Base-by-base conservation (phyloP, 1,140 invertebrate species). In the Cydia splendana region DNA sequence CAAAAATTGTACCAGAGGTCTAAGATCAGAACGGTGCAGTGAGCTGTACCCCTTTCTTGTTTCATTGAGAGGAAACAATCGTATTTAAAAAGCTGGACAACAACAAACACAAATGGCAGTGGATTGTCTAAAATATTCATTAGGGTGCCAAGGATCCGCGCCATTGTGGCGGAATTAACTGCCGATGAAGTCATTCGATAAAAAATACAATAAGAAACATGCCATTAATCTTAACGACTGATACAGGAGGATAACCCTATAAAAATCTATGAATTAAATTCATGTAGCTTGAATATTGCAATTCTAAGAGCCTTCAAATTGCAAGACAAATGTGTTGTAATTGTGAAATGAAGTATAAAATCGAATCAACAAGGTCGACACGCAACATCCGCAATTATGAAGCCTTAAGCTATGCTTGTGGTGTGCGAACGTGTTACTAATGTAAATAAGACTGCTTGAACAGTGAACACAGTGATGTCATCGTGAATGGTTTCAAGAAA, bases 71-170 rank as follows among this genome's bases (percentile, higher is more conserved):
- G 24, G 30, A 18, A 38, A 71, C 67, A 12, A 2, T 10, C 67
- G 6, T 34, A 12, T 15, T 34, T 42, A 42, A 42, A 71, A 42
- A 71, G 67, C 34, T 71, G 67, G 20, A 62, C n/a, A 34, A 34
- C 53, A 34, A 69, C 65, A 71, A 71, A 71, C 18, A 42, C 38
- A 71, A 42, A 18, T 71, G 2, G 15, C 3, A 71, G 34, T 38
- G 4, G 67, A 38, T 71, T 71, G 67, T 71, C 38, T 71, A 71
- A 71, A 71, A 71, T 71, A 71, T 71, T 71, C 30, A 71, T 71
- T 71, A 71, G 67, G 38, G 38, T 71, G 67, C 67, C 67, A 71
- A 71, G 67, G 67, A 71, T 71, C 67, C 67, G 30, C 67, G 67
- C 30, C 67, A 18, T 45, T 71, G 38, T 42, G 67, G 67, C 67